phyloP scores from a whole-genome alignment of 2,888 invertebrate genomes.

The Mechanitis messenoides region DNA sequence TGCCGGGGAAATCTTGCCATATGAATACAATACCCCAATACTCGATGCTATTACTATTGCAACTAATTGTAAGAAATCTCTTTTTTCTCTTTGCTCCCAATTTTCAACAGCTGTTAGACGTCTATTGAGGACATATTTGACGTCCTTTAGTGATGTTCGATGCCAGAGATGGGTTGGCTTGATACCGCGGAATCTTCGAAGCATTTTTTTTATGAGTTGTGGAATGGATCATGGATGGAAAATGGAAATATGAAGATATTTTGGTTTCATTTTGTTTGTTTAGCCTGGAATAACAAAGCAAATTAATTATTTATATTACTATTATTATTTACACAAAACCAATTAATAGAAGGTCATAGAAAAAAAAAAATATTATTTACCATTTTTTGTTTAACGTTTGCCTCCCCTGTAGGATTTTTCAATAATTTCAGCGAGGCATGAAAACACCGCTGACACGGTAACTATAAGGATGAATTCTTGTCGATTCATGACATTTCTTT shows the following conservation, averaged over 20 bases:
- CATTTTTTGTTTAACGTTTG: constrained; percentile 30
- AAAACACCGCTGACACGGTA: constrained; percentile 45
- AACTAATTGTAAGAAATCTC: constrained; percentile 30
- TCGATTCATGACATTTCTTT: constrained; percentile 48
- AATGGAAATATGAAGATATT: background rate
- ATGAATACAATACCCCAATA: constrained; percentile 31
- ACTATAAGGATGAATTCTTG: constrained; percentile 46
- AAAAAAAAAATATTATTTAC: constrained; percentile 30
- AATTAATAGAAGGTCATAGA: background rate
- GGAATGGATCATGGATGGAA: no score
- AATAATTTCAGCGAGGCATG: constrained; percentile 46
- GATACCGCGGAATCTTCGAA: constrained; percentile 34
- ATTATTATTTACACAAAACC: no score
- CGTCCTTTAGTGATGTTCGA: constrained; percentile 42
- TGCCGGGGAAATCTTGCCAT: constrained; percentile 32
- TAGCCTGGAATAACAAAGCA: background rate
- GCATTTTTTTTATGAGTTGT: constrained; percentile 11
- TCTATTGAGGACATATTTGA: constrained; percentile 33
- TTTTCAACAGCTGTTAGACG: constrained; percentile 26
- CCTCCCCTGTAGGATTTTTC: constrained; percentile 36
- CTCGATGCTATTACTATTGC: constrained; percentile 23
- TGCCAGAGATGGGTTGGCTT: constrained; percentile 56
- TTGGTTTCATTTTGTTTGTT: background rate
- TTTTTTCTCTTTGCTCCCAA: constrained; percentile 25
- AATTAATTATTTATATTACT: no score